phyloP scores from a whole-genome alignment of 2,888 invertebrate genomes.

The Gasteruption jaculator region DNA sequence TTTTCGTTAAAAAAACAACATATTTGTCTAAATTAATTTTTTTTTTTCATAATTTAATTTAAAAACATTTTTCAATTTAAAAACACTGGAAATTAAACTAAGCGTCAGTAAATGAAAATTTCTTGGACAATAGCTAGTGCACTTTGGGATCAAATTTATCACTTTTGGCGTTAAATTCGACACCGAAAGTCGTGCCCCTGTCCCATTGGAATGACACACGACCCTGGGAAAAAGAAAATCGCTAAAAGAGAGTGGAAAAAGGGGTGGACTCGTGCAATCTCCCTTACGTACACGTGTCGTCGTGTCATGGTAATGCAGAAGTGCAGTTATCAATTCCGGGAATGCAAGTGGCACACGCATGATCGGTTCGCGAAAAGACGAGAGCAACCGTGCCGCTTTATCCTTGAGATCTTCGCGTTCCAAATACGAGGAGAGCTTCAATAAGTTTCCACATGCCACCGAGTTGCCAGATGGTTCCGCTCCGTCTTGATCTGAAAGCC shows the following conservation, averaged over 20 bases:
- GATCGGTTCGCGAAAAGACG: slow-evolving; percentile 61
- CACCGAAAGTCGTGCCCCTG: too few relatives aligned
- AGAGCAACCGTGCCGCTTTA: slow-evolving; percentile 60
- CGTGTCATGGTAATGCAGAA: slow-evolving; percentile 65
- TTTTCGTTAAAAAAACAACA: too few relatives aligned
- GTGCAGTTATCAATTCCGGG: slow-evolving; percentile 72
- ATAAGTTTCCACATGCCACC: slow-evolving; percentile 76
- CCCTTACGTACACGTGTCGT: slow-evolving; percentile 69
- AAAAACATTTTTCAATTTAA: too few relatives aligned
- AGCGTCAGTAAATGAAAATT: too few relatives aligned
- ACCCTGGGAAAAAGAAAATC: too few relatives aligned
- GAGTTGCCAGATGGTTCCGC: slow-evolving; percentile 94
- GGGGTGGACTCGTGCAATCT: too few relatives aligned
- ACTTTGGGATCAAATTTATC: background rate
- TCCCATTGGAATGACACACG: too few relatives aligned
- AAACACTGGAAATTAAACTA: too few relatives aligned
- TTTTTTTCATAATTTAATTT: too few relatives aligned
- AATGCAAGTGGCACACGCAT: slow-evolving; percentile 64
- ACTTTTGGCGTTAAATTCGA: too few relatives aligned
- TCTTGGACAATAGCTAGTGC: background rate
- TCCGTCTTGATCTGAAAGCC: slow-evolving; percentile 92
- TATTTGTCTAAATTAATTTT: too few relatives aligned
- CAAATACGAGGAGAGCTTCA: slow-evolving; percentile 69
- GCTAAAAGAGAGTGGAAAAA: too few relatives aligned
- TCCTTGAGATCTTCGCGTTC: slow-evolving; percentile 55